These are phyloP conservation scores for Astropecten irregularis DNA, from an alignment of 53 echinoderm and acorn worm species.

Conservation along the genomic window DNA sequence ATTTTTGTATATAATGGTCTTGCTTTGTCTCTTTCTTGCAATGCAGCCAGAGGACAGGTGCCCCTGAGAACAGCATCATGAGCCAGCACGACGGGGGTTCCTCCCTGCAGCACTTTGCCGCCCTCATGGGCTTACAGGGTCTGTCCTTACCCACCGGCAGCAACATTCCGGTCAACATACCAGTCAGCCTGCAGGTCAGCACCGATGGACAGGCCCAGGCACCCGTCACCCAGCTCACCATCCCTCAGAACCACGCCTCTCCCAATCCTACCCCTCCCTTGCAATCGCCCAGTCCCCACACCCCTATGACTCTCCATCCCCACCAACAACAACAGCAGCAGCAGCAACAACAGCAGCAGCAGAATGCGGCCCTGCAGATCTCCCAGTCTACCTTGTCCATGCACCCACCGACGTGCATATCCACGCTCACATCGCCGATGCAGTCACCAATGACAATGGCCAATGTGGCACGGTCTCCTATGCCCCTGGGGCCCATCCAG, in stretches of 20 bases:
- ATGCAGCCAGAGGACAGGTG: slow-evolving; percentile 27
- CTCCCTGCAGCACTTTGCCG: slow-evolving; percentile 65
- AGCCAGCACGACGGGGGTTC: slow-evolving; percentile 44
- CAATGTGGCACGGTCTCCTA: slow-evolving; percentile 13
- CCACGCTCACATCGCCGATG: slow-evolving; percentile 41
- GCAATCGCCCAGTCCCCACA: slow-evolving; percentile 18
- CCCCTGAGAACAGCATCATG: slow-evolving; percentile 48
- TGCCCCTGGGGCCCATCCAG: slow-evolving; percentile 24
- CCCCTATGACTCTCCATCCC: slow-evolving; percentile 16
- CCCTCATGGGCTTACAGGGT: slow-evolving; percentile 59
- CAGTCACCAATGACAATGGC: slow-evolving; percentile 56
- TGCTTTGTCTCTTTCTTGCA: background rate
- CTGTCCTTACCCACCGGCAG: slow-evolving; percentile 9
- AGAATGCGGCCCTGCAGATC: background rate
- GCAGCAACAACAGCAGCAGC: slow-evolving; percentile 32
- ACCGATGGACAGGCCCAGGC: slow-evolving; percentile 31
- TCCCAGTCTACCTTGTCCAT: slow-evolving; percentile 18
- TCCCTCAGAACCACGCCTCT: slow-evolving; percentile 14
- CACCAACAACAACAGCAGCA: slow-evolving; percentile 38
- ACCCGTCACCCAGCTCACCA: background rate
- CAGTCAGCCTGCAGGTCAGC: slow-evolving; percentile 41
- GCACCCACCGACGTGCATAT: slow-evolving; percentile 34
- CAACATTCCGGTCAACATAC: slow-evolving; percentile 40
- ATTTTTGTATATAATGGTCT: too few relatives aligned
- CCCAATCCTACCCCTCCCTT: slow-evolving; percentile 49